Evolutionary conservation across 2,888 invertebrate genomes (phyloP), one percentile per base, ranked within the genome.

Genomic region (Leptinotarsa tumamoca): DNA sequence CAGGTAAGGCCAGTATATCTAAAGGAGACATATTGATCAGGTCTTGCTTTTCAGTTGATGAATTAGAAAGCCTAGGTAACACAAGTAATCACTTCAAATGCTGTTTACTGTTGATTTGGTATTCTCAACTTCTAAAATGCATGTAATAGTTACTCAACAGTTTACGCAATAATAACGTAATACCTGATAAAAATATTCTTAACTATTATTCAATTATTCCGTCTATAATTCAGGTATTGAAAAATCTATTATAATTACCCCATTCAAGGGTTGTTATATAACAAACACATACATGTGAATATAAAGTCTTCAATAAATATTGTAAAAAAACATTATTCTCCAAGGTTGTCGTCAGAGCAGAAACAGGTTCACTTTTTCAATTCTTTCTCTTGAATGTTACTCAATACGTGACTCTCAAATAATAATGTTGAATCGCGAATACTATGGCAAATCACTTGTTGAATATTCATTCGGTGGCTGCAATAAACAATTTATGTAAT

Each of bases 371-470:
- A 10, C 17, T 63, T 63, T 63, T 63, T 17, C 63, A 10, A 10
- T 7, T 63, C 43, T 75, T 72, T 75, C 54, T 27, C 27, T 56
- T 18, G 73, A 68, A 67, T 51, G 71, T 78, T 78, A 75, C 72
- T 67, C 73, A 78, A 78, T 71, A 72, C 17, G 58, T 69, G 73
- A 73, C 78, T 75, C 73, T 78, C 78, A 71, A 75, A 71, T 71
- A 63, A 76, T 70, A 58, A 70, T 56, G 27, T 68, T 68, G 61
- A 72, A 68, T 52, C 18, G 21, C 4, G 49, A 72, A 72, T 72
- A 75, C 68, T 72, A 71, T 56, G 33, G 23, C 14, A 43, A 52
- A 52, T 17, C 43, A 7, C 33, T 63, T n/a, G 63, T 63, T 63
- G 18, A 63, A 27, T 63, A n/a, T 63, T 63, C 43, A 17, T n/a